Percentiles rank a stretch among this genome's conserved stretches.
Evolutionary conservation across 2,888 invertebrate genomes (phyloP).

Genomic region (Bruchidius siliquastri): DNA sequence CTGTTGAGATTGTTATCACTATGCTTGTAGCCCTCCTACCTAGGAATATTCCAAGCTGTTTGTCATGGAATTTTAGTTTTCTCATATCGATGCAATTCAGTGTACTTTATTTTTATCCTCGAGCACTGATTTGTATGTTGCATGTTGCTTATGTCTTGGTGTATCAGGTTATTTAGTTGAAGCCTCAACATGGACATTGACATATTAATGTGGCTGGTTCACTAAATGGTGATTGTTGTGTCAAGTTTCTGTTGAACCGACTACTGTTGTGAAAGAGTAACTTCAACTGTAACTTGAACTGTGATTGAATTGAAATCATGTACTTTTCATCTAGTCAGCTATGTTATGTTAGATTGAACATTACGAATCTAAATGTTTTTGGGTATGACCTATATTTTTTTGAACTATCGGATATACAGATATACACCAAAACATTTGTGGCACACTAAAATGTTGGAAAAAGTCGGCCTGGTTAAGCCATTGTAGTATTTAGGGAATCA

Average conservation of each 20-base stretch:
- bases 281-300: too few relatives aligned
- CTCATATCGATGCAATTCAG: not conserved
- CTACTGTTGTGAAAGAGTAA: too few relatives aligned
- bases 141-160: not conserved
- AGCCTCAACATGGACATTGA: too few relatives aligned
- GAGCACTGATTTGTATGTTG: not conserved
- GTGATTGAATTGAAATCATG: not conserved
- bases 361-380: not conserved
- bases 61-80: not conserved
- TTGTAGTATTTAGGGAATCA: not conserved
- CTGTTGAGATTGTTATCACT: not conserved
- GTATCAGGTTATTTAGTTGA: not conserved
- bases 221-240: not conserved
- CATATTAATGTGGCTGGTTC: not conserved
- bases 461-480: constrained; percentile 29
- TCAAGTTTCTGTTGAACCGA: not conserved
- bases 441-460: constrained; percentile 44
- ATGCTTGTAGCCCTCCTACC: not conserved
- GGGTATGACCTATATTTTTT: not conserved
- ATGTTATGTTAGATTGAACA: not conserved
- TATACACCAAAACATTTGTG: constrained; percentile 24
- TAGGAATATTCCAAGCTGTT: not conserved
- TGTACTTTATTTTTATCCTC: not conserved
- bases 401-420: not conserved
- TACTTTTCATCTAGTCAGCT: not conserved